Percentiles rank a stretch among this genome's conserved stretches.
Evolutionary conservation across 2,888 invertebrate species (phyloP).

Genomic region (Prenolepis imparis): DNA sequence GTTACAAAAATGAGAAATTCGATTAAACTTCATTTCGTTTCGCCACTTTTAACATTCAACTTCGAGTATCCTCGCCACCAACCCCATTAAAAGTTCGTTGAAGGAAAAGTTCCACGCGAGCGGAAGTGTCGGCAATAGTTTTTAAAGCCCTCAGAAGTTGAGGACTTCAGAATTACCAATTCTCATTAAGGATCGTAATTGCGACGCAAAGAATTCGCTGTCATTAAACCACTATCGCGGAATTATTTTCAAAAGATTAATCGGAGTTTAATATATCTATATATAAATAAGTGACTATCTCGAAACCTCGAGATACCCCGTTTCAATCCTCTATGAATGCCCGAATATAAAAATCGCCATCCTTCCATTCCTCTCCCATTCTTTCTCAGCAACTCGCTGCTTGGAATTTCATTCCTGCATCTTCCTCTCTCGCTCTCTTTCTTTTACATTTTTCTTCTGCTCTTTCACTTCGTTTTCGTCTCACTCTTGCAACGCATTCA

Average conservation of each 20-base stretch:
- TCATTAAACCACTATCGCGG: background rate
- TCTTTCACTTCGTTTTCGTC: constrained; percentile 3
- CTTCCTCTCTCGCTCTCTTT: background rate
- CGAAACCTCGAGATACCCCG: background rate
- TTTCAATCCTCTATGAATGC: background rate
- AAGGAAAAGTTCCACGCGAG: background rate
- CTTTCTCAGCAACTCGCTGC: background rate
- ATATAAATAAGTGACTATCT: background rate
- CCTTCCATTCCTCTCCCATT: background rate
- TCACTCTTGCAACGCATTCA: constrained; percentile 39
- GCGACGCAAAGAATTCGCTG: constrained; percentile 6
- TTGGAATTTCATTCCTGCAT: background rate
- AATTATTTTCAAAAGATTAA: background rate
- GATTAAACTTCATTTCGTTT: constrained; percentile 43
- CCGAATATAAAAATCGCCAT: background rate
- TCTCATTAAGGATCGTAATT: constrained; percentile 36
- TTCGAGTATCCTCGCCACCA: constrained; percentile 9
- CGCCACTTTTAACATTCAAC: constrained; percentile 34
- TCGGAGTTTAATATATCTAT: background rate
- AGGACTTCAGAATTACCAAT: constrained; percentile 24
- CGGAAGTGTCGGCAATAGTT: constrained; percentile 24
- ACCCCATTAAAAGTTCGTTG: constrained; percentile 40
- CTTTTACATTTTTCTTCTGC: constrained; percentile 15
- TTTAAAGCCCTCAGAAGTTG: constrained; percentile 29
- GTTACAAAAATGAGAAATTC: constrained; percentile 39